Evolutionary conservation across 2,888 invertebrate species (phyloP), one percentile per base, ranked within the genome.

Genomic region (Drosophila mimetica): DNA sequence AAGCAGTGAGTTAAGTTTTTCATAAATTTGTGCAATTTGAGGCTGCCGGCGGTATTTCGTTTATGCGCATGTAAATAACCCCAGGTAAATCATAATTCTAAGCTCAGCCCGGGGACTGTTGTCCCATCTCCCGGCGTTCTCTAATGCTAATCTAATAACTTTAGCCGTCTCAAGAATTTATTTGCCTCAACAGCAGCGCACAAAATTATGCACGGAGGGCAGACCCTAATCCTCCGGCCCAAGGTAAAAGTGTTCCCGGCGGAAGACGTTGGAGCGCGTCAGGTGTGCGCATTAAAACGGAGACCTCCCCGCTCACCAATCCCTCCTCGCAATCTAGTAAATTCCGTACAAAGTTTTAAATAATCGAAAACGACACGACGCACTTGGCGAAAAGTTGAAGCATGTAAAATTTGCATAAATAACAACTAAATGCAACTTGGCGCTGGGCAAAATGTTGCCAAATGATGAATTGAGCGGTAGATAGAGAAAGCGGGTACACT

Each of bases 371-470:
- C 87, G 87, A 86, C 82, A 80, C 82, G 77, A 86, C 79, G 86
- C 84, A 86, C 86, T 85, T 86, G 77, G 75, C 75, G 71, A 78
- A 85, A 86, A 88, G 83, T 81, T 82, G 59, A 75, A 83, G 75
- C 89, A 89, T 89, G 87, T 78, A 66, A 86, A 85, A 90, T 90
- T 90, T 90, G 88, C 89, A 90, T 90, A 89, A 90, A 90, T 89
- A 88, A 80, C 74, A 82, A 77, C 80, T 89, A 83, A 90, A 89
- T 86, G 79, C 89, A 89, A 88, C 83, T 89, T 89, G 89, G 74
- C 79, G 86, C 86, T 54, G 57, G 58, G 50, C 79, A 78, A 83
- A 86, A 76, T 83, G 82, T 83, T 83, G 78, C 64, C 83, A 73
- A 71, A 64, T 83, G 82, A 83, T 83, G 83, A 71, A 83, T 83